Conservation (phyloP, 2,888 invertebrate genomes). For the Trichacis sp. region DNA sequence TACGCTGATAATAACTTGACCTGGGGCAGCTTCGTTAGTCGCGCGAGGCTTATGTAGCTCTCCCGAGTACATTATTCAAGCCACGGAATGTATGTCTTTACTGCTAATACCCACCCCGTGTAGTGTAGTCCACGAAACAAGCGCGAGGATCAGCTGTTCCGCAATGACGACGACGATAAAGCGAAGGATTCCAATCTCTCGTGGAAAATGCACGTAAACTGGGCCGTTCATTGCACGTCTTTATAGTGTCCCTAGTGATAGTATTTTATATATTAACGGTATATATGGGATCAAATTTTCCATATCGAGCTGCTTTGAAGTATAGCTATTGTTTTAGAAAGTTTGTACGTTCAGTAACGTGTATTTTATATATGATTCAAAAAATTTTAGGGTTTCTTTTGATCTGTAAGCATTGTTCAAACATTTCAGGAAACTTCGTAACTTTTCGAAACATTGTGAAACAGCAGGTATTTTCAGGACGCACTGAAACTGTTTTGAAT, state of each 20-base stretch:
- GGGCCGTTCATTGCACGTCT: not conserved
- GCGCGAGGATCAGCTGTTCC: conserved; percentile 29
- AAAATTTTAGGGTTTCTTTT: too few species aligned
- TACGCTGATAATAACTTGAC: conserved; percentile 33
- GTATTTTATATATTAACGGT: too few species aligned
- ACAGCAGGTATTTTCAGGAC: too few species aligned
- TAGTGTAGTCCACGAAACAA: conserved; percentile 9
- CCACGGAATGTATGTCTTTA: conserved; percentile 19
- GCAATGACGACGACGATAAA: conserved; percentile 32
- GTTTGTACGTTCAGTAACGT: too few species aligned
- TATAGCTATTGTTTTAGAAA: too few species aligned
- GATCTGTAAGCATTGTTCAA: too few species aligned
- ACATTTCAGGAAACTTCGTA: too few species aligned
- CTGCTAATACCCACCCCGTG: not conserved
- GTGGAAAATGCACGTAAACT: not conserved
- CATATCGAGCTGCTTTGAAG: too few species aligned
- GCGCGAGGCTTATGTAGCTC: conserved; percentile 28
- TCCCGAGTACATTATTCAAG: conserved; percentile 35
- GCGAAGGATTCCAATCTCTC: conserved; percentile 1
- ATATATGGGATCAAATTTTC: too few species aligned
- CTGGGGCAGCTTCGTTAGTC: conserved; percentile 33
- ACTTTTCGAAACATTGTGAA: too few species aligned
- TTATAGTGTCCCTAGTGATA: not conserved
- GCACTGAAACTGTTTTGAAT: too few species aligned
- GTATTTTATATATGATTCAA: too few species aligned